Evolutionary conservation across 2,113 vertebrate species (phyloP).

Genomic region (Uropsilus gracilis): DNA sequence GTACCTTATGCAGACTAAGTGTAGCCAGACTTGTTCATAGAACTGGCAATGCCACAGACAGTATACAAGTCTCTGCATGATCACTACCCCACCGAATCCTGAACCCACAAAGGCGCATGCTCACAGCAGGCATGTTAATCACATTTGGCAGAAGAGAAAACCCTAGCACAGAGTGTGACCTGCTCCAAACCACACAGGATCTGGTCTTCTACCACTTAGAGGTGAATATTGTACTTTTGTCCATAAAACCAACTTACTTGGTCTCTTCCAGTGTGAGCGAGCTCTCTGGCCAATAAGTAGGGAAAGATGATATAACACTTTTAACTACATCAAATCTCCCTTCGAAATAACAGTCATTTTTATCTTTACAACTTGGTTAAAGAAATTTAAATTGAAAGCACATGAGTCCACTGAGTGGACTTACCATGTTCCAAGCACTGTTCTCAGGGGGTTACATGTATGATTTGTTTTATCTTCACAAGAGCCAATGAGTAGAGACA

Average conservation of each 20-base stretch:
- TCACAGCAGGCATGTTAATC: not conserved
- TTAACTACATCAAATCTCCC: not conserved
- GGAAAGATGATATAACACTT: not conserved
- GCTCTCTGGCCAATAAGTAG: not conserved
- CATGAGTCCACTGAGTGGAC: not conserved
- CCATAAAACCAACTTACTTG: not conserved
- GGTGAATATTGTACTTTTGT: not conserved
- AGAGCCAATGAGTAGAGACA: not conserved
- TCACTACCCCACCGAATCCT: not conserved
- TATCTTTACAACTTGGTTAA: not conserved
- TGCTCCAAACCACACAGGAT: not conserved
- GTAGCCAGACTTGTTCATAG: not conserved
- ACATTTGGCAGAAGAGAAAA: not conserved
- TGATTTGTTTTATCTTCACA: not conserved
- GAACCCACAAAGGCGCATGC: not conserved
- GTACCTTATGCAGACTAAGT: not conserved
- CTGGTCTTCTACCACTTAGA: not conserved
- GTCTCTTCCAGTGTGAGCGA: not conserved
- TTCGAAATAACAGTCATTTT: not conserved
- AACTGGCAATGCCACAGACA: not conserved
- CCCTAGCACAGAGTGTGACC: not conserved
- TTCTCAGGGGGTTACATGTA: not conserved
- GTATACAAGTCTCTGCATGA: not conserved
- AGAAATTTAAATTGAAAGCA: conserved; percentile 6
- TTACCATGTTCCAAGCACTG: not conserved